These are phyloP conservation scores for Hartigia nigra DNA, from an alignment of 2,888 invertebrate species.

Conservation along the genomic window DNA sequence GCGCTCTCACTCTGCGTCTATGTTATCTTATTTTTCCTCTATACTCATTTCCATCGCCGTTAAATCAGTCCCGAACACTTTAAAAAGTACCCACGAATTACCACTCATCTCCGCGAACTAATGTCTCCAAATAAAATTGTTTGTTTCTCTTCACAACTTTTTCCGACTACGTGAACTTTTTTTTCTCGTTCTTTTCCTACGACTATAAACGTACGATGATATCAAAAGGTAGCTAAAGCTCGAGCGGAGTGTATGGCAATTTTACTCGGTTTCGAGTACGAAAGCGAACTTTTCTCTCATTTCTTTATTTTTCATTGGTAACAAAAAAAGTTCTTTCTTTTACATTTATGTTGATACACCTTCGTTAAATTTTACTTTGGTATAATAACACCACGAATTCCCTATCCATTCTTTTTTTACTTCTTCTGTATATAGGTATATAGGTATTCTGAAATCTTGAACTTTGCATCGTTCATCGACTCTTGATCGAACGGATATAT, in stretches of 20 bases:
- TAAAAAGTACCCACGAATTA: not conserved
- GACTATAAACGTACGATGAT: not conserved
- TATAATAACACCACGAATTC: not conserved
- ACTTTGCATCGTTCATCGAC: not conserved
- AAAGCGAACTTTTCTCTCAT: not conserved
- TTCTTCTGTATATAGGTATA: not conserved
- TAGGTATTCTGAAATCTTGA: not conserved
- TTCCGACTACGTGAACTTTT: not conserved
- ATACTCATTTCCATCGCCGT: not conserved
- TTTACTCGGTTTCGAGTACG: not conserved
- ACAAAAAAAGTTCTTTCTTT: not conserved
- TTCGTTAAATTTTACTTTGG: not conserved
- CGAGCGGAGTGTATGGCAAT: not conserved
- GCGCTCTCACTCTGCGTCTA: constrained; percentile 16
- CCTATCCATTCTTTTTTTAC: not conserved
- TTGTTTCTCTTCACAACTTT: constrained; percentile 11
- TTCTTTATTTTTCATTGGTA: not conserved
- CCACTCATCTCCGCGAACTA: constrained; percentile 12
- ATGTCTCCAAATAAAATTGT: constrained; percentile 9
- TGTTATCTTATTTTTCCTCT: constrained; percentile 7
- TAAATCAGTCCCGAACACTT: not conserved
- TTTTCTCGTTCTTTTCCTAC: constrained; percentile 11
- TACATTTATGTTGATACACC: not conserved
- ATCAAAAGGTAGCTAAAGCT: not conserved
- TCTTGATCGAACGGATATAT: not conserved